These are phyloP conservation scores for Eupelmus urozonus DNA, from an alignment of 2,888 invertebrate genomes.

Conservation along the genomic window DNA sequence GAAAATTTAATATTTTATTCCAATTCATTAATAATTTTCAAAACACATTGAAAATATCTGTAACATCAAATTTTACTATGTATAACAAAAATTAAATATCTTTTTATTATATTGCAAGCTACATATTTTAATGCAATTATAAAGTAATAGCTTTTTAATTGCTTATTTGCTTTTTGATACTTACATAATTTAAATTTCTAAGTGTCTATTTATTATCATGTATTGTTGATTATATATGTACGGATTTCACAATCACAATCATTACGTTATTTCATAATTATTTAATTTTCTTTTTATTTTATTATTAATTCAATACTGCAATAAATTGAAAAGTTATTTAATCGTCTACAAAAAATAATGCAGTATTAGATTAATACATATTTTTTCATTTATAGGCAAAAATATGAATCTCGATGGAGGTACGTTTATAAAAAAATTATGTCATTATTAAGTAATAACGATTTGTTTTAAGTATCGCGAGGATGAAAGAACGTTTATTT, in stretches of 20 bases:
- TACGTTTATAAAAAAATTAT: slow-evolving; percentile 79
- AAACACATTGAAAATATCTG: too few relatives aligned
- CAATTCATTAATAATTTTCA: too few relatives aligned
- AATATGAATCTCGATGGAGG: slow-evolving; percentile 88
- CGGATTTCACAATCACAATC: slow-evolving; percentile 15
- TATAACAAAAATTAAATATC: not conserved
- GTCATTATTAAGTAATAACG: too few relatives aligned
- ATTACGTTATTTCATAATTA: not conserved
- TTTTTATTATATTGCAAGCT: slow-evolving; percentile 29
- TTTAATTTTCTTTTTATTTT: not conserved
- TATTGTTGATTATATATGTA: not conserved
- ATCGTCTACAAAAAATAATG: not conserved
- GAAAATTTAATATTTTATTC: too few relatives aligned
- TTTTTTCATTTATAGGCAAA: slow-evolving; percentile 82
- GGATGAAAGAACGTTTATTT: too few relatives aligned
- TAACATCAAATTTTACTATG: not conserved
- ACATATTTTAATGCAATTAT: too few relatives aligned
- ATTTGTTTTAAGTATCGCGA: too few relatives aligned
- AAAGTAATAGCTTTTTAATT: too few relatives aligned
- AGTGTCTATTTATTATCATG: not conserved
- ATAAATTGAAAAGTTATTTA: slow-evolving; percentile 19
- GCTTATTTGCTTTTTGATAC: not conserved
- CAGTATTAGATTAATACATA: slow-evolving; percentile 19
- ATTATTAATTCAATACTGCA: slow-evolving; percentile 3
- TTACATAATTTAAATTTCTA: slow-evolving; percentile 7